A percentile compares a stretch with the other conserved stretches of the same genome.
Evolutionary conservation across 2,888 invertebrate genomes (phyloP).

Genomic region (Hirtodrosophila trivittata): DNA sequence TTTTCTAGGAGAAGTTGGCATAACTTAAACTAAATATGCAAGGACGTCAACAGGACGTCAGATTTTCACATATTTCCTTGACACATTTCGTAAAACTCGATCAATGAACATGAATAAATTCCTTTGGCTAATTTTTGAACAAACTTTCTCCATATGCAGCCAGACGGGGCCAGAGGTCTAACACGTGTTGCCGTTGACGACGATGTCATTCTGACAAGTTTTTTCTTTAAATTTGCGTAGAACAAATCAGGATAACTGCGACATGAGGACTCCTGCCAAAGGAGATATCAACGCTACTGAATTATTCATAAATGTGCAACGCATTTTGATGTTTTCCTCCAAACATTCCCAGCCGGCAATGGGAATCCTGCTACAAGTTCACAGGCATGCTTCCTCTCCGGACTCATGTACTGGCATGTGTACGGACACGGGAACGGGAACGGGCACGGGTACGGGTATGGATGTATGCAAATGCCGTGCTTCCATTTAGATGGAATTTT

Average conservation of each 20-base stretch:
- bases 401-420: no score
- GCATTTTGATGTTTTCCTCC: slow-evolving; percentile 9
- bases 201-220: slow-evolving; percentile 11
- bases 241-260: slow-evolving; percentile 9
- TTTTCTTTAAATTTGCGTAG: slow-evolving; percentile 2
- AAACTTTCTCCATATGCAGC: slow-evolving; percentile 26
- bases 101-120: slow-evolving; percentile 43
- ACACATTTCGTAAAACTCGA: slow-evolving; percentile 3
- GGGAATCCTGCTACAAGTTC: slow-evolving; percentile 7
- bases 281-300: slow-evolving; percentile 5
- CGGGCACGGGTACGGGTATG: background rate
- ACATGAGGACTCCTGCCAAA: background rate
- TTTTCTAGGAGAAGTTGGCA: background rate
- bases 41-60: background rate
- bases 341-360: background rate
- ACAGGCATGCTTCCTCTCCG: background rate
- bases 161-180: background rate
- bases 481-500: background rate
- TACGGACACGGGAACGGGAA: background rate
- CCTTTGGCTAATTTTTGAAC: slow-evolving; percentile 37
- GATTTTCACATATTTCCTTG: slow-evolving; percentile 5
- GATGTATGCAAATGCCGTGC: slow-evolving; percentile 1
- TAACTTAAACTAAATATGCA: background rate
- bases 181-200: slow-evolving; percentile 37
- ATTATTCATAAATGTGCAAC: slow-evolving; percentile 37